These are phyloP conservation scores for Phrynocephalus guinanensis DNA, from an alignment of 2,797 vertebrate species.

Conservation along the genomic window DNA sequence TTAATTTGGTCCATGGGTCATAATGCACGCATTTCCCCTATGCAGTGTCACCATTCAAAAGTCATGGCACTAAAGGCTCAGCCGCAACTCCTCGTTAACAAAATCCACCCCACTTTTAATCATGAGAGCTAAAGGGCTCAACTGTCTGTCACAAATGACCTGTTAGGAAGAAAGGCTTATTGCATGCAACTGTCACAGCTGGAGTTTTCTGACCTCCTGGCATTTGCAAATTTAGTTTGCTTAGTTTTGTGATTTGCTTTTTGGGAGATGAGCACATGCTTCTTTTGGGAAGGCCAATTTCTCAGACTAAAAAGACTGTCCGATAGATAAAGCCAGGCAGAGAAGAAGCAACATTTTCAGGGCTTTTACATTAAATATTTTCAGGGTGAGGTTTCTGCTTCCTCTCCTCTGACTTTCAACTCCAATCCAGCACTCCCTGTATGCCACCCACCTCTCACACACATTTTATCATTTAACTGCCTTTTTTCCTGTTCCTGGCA, in stretches of 20 bases:
- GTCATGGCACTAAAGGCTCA: neutral
- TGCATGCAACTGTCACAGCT: neutral
- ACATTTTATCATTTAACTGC: no score
- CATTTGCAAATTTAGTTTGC: no score
- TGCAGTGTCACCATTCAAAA: neutral
- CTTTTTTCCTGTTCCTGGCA: no score
- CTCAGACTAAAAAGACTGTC: no score
- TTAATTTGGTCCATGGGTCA: no score
- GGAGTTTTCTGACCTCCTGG: neutral
- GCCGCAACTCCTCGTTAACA: neutral
- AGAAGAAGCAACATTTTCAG: no score
- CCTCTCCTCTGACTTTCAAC: neutral
- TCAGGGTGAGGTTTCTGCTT: neutral
- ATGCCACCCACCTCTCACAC: neutral
- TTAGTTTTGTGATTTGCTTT: no score
- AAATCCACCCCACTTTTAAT: neutral
- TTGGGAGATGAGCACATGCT: no score
- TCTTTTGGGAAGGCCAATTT: no score
- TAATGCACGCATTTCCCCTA: neutral
- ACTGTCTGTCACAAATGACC: neutral
- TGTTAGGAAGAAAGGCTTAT: neutral
- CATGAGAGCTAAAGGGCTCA: neutral
- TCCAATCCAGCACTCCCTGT: neutral
- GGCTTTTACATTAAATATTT: neutral
- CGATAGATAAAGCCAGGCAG: no score